Percentiles rank a stretch among this genome's conserved stretches.
These are phyloP conservation scores for Prunella himalayana DNA, from an alignment of 2,113 vertebrate genomes.

Conservation along the genomic window DNA sequence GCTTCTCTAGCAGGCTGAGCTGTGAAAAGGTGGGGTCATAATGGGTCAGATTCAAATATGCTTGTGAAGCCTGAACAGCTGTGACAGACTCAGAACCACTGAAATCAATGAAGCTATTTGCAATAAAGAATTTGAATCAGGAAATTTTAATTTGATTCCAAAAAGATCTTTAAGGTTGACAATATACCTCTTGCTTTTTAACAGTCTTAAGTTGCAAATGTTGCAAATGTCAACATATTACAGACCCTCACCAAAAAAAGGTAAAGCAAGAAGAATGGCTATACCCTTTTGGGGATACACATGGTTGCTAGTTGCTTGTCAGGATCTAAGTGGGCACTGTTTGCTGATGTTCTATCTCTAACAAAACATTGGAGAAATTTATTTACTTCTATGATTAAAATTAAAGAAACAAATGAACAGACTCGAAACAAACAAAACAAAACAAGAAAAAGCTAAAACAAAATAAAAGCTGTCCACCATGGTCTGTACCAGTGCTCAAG, in stretches of 20 bases:
- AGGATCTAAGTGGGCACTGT: neutral
- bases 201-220: neutral
- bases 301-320: neutral
- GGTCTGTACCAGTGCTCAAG: neutral
- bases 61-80: neutral
- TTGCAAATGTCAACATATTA: neutral
- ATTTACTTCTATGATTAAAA: neutral
- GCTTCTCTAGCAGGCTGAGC: neutral
- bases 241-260: neutral
- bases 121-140: neutral
- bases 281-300: neutral
- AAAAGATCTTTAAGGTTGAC: neutral
- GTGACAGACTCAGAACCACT: neutral
- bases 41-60: neutral
- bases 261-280: neutral
- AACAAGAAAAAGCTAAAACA: accelerated
- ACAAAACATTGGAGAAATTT: neutral
- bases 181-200: neutral
- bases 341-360: neutral
- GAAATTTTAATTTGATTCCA: neutral
- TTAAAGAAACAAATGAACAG: neutral
- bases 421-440: neutral
- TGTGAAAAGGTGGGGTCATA: neutral
- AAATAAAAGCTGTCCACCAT: neutral
- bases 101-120: neutral